Evolutionary conservation across 2,888 invertebrate species (phyloP).

Genomic region (Folsomia candida): DNA sequence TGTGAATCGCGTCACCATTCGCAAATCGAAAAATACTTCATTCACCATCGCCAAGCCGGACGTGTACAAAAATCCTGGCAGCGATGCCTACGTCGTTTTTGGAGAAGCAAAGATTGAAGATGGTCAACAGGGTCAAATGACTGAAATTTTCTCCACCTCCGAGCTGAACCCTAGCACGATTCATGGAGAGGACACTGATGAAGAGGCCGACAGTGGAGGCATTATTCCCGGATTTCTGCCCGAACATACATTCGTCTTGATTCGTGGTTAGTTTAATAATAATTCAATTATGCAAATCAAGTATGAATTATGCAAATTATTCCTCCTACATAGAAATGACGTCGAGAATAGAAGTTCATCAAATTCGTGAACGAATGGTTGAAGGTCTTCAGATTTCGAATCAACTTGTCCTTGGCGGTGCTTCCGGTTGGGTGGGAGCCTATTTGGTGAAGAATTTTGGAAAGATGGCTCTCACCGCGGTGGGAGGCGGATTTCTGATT

Average conservation of each 20-base stretch:
- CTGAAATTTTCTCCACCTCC: conserved; percentile 72
- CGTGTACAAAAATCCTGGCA: conserved; percentile 96
- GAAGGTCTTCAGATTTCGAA: conserved; percentile 26
- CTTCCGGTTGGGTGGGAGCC: conserved; percentile 32
- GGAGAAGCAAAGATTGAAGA: conserved; percentile 99
- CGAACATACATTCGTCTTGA: background rate
- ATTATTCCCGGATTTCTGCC: background rate
- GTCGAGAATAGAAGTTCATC: conserved; percentile 33
- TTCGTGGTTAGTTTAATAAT: conserved; percentile 2
- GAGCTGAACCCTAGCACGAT: conserved; percentile 56
- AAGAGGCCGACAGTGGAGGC: background rate
- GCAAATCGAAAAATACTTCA: conserved; percentile 97
- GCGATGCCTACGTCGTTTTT: conserved; percentile 98
- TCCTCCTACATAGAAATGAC: conserved; percentile 23
- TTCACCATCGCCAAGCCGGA: conserved; percentile 99
- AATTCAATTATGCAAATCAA: background rate
- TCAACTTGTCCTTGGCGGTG: conserved; percentile 27
- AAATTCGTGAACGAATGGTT: conserved; percentile 19
- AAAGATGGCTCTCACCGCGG: conserved; percentile 29
- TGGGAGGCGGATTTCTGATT: conserved; percentile 32
- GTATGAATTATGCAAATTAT: background rate
- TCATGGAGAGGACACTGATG: background rate
- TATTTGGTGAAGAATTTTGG: conserved; percentile 40
- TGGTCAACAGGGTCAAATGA: conserved; percentile 94
- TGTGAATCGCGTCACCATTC: conserved; percentile 93